These are phyloP conservation scores for Poeciliopsis prolifica DNA, from an alignment of 2,113 vertebrate species.

Conservation along the genomic window DNA sequence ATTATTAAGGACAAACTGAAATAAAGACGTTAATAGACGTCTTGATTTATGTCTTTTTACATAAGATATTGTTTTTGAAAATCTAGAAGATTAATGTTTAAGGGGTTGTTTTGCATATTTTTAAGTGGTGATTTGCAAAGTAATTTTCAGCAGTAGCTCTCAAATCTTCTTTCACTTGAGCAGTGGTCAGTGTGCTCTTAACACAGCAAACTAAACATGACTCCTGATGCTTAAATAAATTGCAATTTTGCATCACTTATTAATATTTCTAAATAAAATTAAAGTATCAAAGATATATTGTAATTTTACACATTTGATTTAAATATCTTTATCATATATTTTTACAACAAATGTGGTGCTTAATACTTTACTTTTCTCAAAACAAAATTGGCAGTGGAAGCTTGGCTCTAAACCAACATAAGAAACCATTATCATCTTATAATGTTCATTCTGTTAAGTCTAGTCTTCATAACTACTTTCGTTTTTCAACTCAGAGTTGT, in stretches of 20 bases:
- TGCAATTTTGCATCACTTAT: neutral
- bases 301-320: neutral
- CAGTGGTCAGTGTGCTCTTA: neutral
- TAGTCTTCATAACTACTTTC: neutral
- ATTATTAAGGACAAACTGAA: constrained; percentile 30
- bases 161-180: neutral
- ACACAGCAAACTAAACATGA: neutral
- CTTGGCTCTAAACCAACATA: neutral
- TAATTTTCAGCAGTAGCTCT: too few relatives aligned
- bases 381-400: neutral
- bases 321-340: neutral
- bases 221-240: neutral
- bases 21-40: neutral
- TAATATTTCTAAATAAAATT: neutral
- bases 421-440: neutral
- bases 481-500: neutral
- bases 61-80: neutral
- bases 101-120: neutral
- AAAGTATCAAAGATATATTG: neutral
- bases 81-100: too few relatives aligned
- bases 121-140: too few relatives aligned
- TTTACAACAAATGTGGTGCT: neutral
- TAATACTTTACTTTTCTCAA: neutral
- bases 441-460: neutral
- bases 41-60: neutral